Base-by-base conservation (phyloP, 2,113 vertebrate genomes). In the Rhynchomys soricoides region DNA sequence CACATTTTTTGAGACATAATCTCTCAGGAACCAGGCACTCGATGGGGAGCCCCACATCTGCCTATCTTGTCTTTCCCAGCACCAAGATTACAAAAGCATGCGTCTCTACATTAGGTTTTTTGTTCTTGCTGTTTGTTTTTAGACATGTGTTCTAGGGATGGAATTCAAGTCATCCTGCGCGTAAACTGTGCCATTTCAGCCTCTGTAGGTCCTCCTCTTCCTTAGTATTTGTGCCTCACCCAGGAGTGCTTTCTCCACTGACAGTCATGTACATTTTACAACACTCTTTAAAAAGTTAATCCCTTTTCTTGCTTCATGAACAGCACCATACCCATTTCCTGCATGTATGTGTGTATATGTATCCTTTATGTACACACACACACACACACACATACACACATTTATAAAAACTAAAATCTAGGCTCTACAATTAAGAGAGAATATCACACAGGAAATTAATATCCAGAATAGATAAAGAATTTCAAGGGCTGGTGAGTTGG, bases 401-500 rank as follows among this genome's bases (percentile, higher is more conserved):
- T 50, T 34, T 34, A 78, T 48, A 11, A 31, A 78, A 52, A 50
- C 17, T 52, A 52, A 52, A 79, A 55, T 79, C 9, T 50, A 55
- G 31, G 50, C 31, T 1, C 19, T 37, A 55, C 31, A 34, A 22
- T 22, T 21, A 79, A 10, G 31, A 37, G 31, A 52, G 31, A 79
- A 5, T 37, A 79, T n/a, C 34, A n/a, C 50, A 52, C 5, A 5
- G 34, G 0, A 81, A 37, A n/a, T n/a, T 22, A n/a, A 55, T n/a
- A n/a, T 12, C 31, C 50, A 13, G 50, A 37, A 52, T 22, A 37
- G 5, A 79, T 34, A 22, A 34, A 31, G 17, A 37, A 52, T 52
- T 34, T 31, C 50, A n/a, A 13, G 19, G 37, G 19, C 37, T 0
- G 0, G 34, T 7, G 26, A 34, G 2, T 31, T 11, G 4, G 16